Evolutionary conservation across 1,140 invertebrate genomes (phyloP).

Genomic region (Solen grandis): DNA sequence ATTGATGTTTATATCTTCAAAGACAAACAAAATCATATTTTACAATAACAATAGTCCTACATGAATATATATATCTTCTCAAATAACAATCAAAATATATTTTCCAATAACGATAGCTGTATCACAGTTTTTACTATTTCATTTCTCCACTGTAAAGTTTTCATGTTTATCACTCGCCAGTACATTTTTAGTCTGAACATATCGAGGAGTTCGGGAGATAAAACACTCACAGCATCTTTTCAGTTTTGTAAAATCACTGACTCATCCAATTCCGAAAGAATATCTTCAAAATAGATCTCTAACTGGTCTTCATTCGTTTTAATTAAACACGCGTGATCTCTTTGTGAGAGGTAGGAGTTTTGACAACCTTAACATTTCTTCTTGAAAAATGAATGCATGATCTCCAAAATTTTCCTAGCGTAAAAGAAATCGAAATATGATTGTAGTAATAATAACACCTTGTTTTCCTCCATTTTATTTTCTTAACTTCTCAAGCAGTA

Average conservation of each 20-base stretch:
- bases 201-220: background rate
- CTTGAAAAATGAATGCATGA: background rate
- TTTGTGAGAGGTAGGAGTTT: too few species aligned
- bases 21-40: background rate
- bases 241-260: background rate
- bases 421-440: background rate
- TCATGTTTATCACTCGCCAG: too few species aligned
- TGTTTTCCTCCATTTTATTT: too few species aligned
- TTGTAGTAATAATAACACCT: too few species aligned
- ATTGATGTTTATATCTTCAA: background rate
- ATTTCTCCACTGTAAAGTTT: background rate
- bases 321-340: conserved; percentile 20
- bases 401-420: background rate
- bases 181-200: conserved; percentile 18
- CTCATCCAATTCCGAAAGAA: conserved; percentile 2
- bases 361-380: conserved; percentile 1
- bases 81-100: background rate
- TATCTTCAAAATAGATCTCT: conserved; percentile 16
- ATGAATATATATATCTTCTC: background rate
- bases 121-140: conserved; percentile 11
- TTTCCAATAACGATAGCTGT: background rate
- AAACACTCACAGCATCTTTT: background rate
- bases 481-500: too few species aligned
- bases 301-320: background rate
- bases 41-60: background rate